These are phyloP conservation scores for Poecilia picta DNA, from an alignment of 2,797 vertebrate genomes.

Conservation along the genomic window DNA sequence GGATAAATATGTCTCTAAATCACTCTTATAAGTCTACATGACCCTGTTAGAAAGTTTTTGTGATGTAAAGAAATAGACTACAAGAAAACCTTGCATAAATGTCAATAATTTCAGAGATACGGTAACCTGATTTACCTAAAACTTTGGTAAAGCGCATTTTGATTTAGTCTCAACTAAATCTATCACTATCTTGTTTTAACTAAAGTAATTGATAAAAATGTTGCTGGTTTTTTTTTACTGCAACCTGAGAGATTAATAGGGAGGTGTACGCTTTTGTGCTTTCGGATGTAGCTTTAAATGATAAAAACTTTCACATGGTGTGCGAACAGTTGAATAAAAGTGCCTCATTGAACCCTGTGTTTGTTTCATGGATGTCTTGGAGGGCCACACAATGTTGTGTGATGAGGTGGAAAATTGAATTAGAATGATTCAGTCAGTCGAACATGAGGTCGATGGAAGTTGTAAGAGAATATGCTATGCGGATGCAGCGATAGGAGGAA, in stretches of 20 bases:
- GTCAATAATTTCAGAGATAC: background rate
- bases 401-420: slow-evolving; percentile 9
- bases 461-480: background rate
- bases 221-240: background rate
- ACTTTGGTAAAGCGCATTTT: background rate
- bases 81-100: background rate
- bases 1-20: background rate
- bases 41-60: background rate
- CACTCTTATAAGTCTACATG: background rate
- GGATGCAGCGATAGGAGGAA: background rate
- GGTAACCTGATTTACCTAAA: background rate
- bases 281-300: background rate
- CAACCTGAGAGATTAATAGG: background rate
- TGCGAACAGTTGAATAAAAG: background rate
- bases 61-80: background rate
- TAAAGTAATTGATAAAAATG: background rate
- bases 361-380: background rate
- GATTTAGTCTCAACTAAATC: background rate
- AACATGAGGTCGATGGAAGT: slow-evolving; percentile 4
- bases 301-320: background rate
- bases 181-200: background rate
- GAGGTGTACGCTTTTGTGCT: background rate
- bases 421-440: background rate
- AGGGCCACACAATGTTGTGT: background rate
- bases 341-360: background rate